Percentiles rank a stretch among this genome's conserved stretches.
phyloP scores from a whole-genome alignment of 2,888 invertebrate species.

The Limenitis camilla region DNA sequence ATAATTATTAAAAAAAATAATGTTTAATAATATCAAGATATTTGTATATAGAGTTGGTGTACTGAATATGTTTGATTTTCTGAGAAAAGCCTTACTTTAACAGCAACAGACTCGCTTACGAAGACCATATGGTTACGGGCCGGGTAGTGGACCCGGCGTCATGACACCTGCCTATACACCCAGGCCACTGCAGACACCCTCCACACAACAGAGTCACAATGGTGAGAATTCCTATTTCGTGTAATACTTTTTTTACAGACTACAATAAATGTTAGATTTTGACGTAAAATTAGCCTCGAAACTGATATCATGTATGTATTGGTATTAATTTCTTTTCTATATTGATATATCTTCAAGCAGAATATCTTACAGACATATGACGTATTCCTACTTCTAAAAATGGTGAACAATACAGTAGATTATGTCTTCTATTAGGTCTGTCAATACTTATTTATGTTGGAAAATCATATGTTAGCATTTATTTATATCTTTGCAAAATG shows the following conservation, averaged over 20 bases:
- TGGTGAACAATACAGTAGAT: slow-evolving; percentile 3
- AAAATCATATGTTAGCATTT: no score
- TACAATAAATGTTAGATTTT: neutral
- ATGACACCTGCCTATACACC: slow-evolving; percentile 47
- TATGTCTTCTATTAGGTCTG: slow-evolving; percentile 31
- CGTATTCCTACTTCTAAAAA: no score
- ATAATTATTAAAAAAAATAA: no score
- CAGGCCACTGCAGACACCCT: slow-evolving; percentile 34
- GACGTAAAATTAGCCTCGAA: no score
- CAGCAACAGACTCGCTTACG: slow-evolving; percentile 60
- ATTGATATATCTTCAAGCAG: no score
- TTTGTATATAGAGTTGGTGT: no score
- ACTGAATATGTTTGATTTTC: neutral
- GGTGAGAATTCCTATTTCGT: slow-evolving; percentile 4
- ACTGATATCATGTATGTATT: no score
- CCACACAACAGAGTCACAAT: slow-evolving; percentile 23
- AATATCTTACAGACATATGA: no score
- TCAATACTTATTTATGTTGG: no score
- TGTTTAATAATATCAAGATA: no score
- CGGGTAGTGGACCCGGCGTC: slow-evolving; percentile 37
- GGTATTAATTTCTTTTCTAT: no score
- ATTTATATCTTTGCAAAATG: no score
- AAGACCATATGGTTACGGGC: slow-evolving; percentile 55
- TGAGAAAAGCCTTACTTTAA: neutral
- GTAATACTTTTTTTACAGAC: neutral